Base-by-base conservation (phyloP, 2,113 vertebrate genomes). In the Fregata magnificens region DNA sequence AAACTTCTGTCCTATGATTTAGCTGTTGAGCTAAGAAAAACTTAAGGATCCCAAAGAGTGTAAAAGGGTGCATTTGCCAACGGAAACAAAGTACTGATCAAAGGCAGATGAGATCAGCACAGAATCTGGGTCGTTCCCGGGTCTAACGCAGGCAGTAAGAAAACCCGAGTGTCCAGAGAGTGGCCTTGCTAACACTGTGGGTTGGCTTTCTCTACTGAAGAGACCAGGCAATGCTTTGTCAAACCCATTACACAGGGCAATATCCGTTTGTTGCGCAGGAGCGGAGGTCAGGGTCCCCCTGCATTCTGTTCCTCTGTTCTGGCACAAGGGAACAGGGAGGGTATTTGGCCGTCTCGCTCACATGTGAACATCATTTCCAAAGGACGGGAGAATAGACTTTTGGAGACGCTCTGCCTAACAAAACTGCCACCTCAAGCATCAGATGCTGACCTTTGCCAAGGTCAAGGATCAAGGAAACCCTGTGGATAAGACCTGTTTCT, bases 181-280 rank as follows among this genome's bases (percentile, higher is more conserved):
- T 4, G 3, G 24, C 45, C 34, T 72, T 65, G 47, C 58, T 53
- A 21, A 42, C 53, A 2, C 22, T 1, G 4, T 24, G 20, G 15
- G 8, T 19, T 91, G 67, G 25, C 32, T 78, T 84, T 70, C 72
- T 55, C 77, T 65, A 2, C 49, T 44, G 38, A 74, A 71, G 44
- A 53, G 73, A 36, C 14, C 40, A 80, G 66, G 56, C 34, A 80
- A 10, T 14, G 34, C n/a, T 83, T 81, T 77, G 67, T 55, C 58
- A 63, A 56, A 91, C 13, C 14, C 42, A 14, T 14, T 44, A 45
- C 66, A 67, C 8, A 4, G 40, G 16, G 38, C 52, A 70, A 31
- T 1, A 1, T 13, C 53, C 0, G 0, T 63, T 2, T 63, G 52
- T 53, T 50, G 36, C 7, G 18, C 56, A 50, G 31, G 22, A 69